A percentile compares a stretch with the other conserved stretches of the same genome.
Conservation (phyloP, 2,888 invertebrate species). For the Pyrgus malvae region DNA sequence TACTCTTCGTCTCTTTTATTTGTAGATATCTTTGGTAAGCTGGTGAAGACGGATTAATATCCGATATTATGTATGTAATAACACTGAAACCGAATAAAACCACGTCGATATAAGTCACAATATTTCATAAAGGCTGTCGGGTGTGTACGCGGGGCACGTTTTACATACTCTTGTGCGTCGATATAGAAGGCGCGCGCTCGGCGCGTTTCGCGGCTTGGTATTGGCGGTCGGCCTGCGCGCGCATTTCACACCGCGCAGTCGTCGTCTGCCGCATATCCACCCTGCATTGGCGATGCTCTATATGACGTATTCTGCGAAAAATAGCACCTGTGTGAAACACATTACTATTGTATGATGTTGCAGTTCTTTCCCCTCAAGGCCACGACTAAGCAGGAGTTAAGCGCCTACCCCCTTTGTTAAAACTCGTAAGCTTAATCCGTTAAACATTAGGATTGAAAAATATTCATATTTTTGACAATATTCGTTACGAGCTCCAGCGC, state of each 20-base stretch:
- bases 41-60: neutral
- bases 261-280: conserved; percentile 44
- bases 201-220: conserved; percentile 51
- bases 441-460: too few relatives aligned
- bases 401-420: too few relatives aligned
- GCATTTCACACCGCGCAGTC: conserved; percentile 53
- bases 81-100: conserved; percentile 19
- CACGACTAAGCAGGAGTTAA: too few relatives aligned
- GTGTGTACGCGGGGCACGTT: conserved; percentile 42
- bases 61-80: neutral
- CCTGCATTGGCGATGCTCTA: conserved; percentile 40
- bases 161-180: conserved; percentile 50
- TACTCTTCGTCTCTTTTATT: neutral
- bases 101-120: conserved; percentile 40
- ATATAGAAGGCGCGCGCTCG: conserved; percentile 60
- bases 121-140: conserved; percentile 40
- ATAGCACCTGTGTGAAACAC: conserved; percentile 1
- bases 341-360: too few relatives aligned
- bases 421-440: too few relatives aligned
- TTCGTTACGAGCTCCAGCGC: too few relatives aligned
- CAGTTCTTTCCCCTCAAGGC: too few relatives aligned
- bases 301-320: conserved; percentile 30
- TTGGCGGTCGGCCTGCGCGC: conserved; percentile 51
- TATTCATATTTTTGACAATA: too few relatives aligned
- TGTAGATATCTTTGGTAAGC: neutral